Percentiles rank a stretch among this genome's conserved stretches.
These are phyloP conservation scores for Henicopernis longicauda DNA, from an alignment of 2,113 vertebrate genomes.

Conservation along the genomic window DNA sequence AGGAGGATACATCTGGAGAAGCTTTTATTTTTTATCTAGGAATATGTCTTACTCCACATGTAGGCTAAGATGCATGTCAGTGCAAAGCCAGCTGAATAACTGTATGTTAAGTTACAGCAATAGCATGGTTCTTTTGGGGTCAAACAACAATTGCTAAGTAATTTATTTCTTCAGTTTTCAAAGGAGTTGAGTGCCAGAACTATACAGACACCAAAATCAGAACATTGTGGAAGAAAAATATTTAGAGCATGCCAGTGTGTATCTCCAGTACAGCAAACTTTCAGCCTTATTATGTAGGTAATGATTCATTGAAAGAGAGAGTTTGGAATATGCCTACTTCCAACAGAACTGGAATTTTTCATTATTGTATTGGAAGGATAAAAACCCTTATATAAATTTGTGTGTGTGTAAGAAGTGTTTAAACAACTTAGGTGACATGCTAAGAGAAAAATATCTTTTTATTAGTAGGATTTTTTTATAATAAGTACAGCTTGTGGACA, in stretches of 20 bases:
- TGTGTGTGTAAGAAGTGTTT: background rate
- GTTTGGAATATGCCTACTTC: background rate
- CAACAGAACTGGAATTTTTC: background rate
- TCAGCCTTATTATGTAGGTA: background rate
- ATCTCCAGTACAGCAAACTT: background rate
- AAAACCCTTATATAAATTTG: background rate
- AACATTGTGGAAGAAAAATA: background rate
- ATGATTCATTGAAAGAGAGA: background rate
- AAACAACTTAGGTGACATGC: background rate
- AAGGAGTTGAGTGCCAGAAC: background rate
- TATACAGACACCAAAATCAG: background rate
- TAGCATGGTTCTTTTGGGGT: background rate
- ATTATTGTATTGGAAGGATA: background rate
- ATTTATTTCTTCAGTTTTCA: background rate
- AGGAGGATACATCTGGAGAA: background rate
- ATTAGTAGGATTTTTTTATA: background rate
- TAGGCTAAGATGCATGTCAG: rapidly evolving
- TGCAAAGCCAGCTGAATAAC: background rate
- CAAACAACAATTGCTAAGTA: background rate
- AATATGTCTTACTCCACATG: background rate
- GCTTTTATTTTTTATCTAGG: background rate
- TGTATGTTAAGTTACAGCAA: background rate
- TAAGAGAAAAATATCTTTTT: background rate
- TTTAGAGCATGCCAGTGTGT: background rate
- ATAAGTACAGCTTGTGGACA: background rate